Conservation (phyloP, 1,140 invertebrate genomes). For the Prorops nasuta region DNA sequence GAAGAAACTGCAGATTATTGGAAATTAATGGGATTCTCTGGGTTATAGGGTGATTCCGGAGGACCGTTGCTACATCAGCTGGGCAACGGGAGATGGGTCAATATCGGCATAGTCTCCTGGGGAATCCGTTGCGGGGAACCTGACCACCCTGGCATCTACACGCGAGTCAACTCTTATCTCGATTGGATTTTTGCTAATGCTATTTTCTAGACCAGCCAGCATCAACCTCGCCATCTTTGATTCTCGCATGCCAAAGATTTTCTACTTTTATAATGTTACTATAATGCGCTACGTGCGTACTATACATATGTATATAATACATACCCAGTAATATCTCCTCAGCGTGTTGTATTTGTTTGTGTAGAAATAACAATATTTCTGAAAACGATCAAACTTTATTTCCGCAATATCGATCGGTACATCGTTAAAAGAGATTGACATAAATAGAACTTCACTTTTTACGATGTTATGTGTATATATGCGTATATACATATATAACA, state of each 20-base stretch:
- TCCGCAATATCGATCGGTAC: constrained; percentile 36
- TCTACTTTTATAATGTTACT: constrained; percentile 4
- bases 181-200: constrained; percentile 73
- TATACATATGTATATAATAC: neutral
- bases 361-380: constrained; percentile 6
- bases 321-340: too few relatives aligned
- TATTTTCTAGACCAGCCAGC: constrained; percentile 45
- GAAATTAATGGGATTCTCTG: too few relatives aligned
- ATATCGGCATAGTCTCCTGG: constrained; percentile 81
- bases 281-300: neutral
- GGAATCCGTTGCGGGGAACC: constrained; percentile 71
- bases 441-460: constrained; percentile 32
- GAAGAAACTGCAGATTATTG: too few relatives aligned
- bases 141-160: constrained; percentile 70
- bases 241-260: constrained; percentile 15
- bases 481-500: too few relatives aligned
- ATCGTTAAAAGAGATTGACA: constrained; percentile 37
- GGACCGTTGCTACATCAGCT: constrained; percentile 75
- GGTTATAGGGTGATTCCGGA: constrained; percentile 74
- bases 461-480: constrained; percentile 3
- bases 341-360: too few relatives aligned
- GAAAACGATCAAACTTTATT: constrained; percentile 48
- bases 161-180: constrained; percentile 68
- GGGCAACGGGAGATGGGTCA: constrained; percentile 69
- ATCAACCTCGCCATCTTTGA: neutral